Evolutionary conservation across 2,113 vertebrate genomes (phyloP).

Genomic region (Clinocottus analis): DNA sequence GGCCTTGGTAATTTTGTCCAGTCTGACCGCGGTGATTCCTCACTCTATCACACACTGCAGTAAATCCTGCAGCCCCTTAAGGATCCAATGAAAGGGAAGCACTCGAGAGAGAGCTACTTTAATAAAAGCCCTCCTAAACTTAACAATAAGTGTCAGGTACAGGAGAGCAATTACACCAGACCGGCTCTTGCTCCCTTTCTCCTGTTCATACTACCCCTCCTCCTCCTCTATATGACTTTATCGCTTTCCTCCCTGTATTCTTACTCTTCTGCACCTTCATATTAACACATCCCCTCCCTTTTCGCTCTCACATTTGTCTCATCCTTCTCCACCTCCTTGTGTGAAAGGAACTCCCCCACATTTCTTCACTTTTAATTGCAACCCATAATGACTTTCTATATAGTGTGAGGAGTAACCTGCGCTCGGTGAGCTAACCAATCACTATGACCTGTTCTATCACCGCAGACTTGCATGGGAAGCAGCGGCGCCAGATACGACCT

Average conservation of each 20-base stretch:
- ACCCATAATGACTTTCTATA: constrained; percentile 61
- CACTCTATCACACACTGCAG: constrained; percentile 69
- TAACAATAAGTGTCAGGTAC: constrained; percentile 75
- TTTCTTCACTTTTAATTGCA: constrained; percentile 75
- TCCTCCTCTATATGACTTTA: constrained; percentile 31
- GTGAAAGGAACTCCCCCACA: constrained; percentile 49
- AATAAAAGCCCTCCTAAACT: constrained; percentile 81
- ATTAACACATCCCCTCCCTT: constrained; percentile 52
- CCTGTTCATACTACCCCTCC: constrained; percentile 26
- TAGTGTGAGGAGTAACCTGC: constrained; percentile 55
- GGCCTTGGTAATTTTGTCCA: constrained; percentile 65
- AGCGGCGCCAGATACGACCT: constrained; percentile 73
- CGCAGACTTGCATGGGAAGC: constrained; percentile 55
- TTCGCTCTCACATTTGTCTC: constrained; percentile 51
- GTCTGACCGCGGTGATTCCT: constrained; percentile 63
- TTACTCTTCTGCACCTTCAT: constrained; percentile 41
- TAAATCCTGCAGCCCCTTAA: constrained; percentile 70
- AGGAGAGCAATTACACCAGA: constrained; percentile 75
- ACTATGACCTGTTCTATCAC: constrained; percentile 56
- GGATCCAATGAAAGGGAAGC: constrained; percentile 67
- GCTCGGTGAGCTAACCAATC: constrained; percentile 37
- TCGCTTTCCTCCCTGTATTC: constrained; percentile 46
- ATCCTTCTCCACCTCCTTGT: constrained; percentile 32
- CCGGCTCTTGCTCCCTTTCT: constrained; percentile 47
- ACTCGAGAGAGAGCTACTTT: constrained; percentile 68